Evolutionary conservation across 1,140 invertebrate species (phyloP).

Genomic region (Caerostris extrusa): DNA sequence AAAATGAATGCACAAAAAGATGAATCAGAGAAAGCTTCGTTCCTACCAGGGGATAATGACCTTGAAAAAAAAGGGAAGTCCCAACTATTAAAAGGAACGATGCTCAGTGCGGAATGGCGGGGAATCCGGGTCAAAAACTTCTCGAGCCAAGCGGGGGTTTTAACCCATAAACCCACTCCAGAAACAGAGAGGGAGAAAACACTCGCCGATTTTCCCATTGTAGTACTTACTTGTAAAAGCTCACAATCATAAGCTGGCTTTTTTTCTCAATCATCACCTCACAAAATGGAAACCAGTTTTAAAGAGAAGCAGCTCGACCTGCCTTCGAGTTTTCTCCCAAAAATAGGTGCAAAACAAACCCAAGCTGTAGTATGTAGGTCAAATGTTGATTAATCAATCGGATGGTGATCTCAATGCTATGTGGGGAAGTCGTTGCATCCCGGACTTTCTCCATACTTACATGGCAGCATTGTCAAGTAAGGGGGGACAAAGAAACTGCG

Average conservation of each 20-base stretch:
- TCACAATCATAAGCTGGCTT: neutral
- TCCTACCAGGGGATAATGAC: neutral
- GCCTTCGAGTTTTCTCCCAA: neutral
- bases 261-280: neutral
- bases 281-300: neutral
- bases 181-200: slow-evolving; percentile 5
- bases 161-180: slow-evolving; percentile 42
- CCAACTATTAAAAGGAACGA: neutral
- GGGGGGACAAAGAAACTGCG: no score
- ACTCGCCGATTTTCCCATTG: slow-evolving; percentile 17
- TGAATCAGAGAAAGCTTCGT: slow-evolving; percentile 1
- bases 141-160: slow-evolving; percentile 26
- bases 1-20: neutral
- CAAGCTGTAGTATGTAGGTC: neutral
- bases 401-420: no score
- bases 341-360: neutral
- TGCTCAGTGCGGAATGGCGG: neutral
- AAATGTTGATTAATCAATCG: neutral
- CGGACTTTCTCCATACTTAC: no score
- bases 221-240: neutral
- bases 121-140: slow-evolving; percentile 41
- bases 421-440: no score
- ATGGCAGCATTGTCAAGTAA: no score
- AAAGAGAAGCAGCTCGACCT: neutral
- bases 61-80: neutral